These are phyloP conservation scores for Alitta virens DNA, from an alignment of 2,888 invertebrate genomes.

Conservation along the genomic window DNA sequence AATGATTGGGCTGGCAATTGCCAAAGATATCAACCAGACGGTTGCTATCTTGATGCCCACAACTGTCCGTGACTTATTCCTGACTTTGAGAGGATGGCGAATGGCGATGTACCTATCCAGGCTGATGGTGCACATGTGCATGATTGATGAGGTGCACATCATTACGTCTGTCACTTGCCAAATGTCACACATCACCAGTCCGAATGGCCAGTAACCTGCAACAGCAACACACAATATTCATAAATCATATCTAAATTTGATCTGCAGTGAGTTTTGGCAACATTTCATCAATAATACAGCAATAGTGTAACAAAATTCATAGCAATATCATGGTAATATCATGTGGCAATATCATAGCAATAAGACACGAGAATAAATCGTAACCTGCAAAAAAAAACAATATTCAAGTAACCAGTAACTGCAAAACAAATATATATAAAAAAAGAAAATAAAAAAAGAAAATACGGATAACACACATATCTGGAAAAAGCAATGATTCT, in stretches of 20 bases:
- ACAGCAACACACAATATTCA: conserved; percentile 19
- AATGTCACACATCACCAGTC: conserved; percentile 59
- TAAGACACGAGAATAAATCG: no score
- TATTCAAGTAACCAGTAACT: no score
- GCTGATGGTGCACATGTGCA: conserved; percentile 63
- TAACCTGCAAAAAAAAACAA: no score
- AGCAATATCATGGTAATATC: no score
- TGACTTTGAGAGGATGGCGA: conserved; percentile 69
- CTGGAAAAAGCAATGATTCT: no score
- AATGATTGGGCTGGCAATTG: conserved; percentile 59
- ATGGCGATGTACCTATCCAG: conserved; percentile 78
- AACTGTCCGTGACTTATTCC: conserved; percentile 50
- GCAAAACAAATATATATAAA: no score
- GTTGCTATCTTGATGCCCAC: conserved; percentile 78
- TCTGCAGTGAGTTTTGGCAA: no score
- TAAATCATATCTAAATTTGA: not conserved
- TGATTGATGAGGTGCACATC: conserved; percentile 62
- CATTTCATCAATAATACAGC: no score
- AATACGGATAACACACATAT: no score
- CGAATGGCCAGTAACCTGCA: conserved; percentile 86
- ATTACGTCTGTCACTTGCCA: conserved; percentile 64
- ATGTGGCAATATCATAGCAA: no score
- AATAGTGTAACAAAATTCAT: no score
- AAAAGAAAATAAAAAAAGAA: no score
- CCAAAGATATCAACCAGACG: conserved; percentile 83